A percentile compares a stretch with the other conserved stretches of the same genome.
Evolutionary conservation across 1,140 invertebrate species (phyloP).

Genomic region (Chironomus tepperi): DNA sequence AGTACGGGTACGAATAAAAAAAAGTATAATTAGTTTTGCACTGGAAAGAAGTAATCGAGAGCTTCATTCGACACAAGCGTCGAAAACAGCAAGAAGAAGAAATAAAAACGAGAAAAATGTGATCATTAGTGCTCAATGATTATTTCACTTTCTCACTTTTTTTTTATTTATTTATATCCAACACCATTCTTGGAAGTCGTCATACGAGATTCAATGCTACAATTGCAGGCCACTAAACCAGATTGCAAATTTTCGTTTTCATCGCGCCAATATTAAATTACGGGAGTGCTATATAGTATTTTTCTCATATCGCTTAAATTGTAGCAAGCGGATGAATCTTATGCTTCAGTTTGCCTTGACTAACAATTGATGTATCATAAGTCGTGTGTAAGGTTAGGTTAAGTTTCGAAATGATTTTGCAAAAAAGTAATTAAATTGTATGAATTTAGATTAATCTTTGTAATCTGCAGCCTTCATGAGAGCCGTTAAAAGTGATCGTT

Average conservation of each 20-base stretch:
- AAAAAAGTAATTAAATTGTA: too few relatives aligned
- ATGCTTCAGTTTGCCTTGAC: too few relatives aligned
- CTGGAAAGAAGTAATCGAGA: not conserved
- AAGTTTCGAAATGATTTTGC: too few relatives aligned
- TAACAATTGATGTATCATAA: too few relatives aligned
- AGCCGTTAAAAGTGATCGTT: too few relatives aligned
- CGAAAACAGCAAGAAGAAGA: not conserved
- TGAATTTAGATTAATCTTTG: too few relatives aligned
- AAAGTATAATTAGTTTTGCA: not conserved
- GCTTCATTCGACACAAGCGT: not conserved
- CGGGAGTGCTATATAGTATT: not conserved
- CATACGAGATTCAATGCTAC: not conserved
- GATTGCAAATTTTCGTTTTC: not conserved
- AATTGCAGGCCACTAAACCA: conserved; percentile 12
- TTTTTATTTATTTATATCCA: too few relatives aligned
- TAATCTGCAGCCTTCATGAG: too few relatives aligned
- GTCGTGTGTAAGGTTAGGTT: too few relatives aligned
- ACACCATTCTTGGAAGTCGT: conserved; percentile 7
- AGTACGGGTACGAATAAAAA: too few relatives aligned
- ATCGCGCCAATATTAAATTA: not conserved
- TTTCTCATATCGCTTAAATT: not conserved
- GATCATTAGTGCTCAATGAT: not conserved
- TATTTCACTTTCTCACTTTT: conserved; percentile 19
- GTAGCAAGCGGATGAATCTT: not conserved
- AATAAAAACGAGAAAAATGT: not conserved